phyloP scores from a whole-genome alignment of 2,113 vertebrate species.

The Poeciliopsis turrubarensis region DNA sequence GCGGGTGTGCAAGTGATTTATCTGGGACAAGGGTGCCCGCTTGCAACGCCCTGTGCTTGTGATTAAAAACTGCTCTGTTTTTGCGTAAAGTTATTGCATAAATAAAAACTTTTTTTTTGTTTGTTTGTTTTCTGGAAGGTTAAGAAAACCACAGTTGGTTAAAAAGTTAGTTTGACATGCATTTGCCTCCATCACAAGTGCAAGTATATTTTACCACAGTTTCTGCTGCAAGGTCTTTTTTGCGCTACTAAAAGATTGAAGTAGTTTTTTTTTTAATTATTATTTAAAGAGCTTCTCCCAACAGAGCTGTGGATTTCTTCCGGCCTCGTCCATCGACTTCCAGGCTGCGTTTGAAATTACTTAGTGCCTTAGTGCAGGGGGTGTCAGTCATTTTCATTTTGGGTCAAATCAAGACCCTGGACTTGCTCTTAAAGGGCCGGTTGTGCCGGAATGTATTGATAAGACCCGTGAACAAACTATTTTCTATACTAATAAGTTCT shows the following conservation, averaged over 20 bases:
- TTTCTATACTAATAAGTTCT: no score
- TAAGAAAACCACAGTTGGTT: neutral
- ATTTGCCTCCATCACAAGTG: neutral
- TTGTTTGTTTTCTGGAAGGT: neutral
- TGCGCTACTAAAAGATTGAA: neutral
- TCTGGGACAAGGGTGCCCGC: neutral
- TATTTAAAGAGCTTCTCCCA: neutral
- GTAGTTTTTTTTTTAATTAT: neutral
- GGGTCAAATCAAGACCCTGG: no score
- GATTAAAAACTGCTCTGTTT: neutral
- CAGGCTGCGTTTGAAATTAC: no score
- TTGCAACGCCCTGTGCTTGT: neutral
- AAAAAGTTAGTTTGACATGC: neutral
- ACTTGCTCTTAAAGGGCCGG: no score
- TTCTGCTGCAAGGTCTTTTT: neutral
- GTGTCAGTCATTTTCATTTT: no score
- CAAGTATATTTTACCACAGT: no score
- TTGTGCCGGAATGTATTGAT: no score
- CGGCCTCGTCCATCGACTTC: no score
- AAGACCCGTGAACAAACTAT: no score
- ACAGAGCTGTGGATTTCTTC: no score
- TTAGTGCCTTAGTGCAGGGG: no score
- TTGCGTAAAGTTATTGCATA: neutral
- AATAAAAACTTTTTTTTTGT: neutral
- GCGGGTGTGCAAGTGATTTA: constrained; percentile 26